phyloP scores from a whole-genome alignment of 2,113 vertebrate genomes.

The Cololabis saira region DNA sequence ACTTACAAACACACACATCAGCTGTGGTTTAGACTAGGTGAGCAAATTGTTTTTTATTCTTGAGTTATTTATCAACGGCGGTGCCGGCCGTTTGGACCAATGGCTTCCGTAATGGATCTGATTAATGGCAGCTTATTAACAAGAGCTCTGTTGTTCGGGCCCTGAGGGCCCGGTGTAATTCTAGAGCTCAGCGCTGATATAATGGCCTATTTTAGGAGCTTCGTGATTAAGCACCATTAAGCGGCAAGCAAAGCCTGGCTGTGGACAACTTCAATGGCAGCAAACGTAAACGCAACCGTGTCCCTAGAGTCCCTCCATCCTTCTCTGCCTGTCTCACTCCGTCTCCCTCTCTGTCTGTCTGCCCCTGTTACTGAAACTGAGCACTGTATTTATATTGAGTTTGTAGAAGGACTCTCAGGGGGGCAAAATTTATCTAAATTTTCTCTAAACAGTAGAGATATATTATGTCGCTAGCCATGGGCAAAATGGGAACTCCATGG shows the following conservation, averaged over 20 bases:
- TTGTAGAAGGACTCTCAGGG: constrained; percentile 40
- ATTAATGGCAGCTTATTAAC: constrained; percentile 84
- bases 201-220: constrained; percentile 79
- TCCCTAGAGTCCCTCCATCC: constrained; percentile 72
- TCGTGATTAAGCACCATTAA: constrained; percentile 82
- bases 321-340: constrained; percentile 55
- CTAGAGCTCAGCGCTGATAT: constrained; percentile 73
- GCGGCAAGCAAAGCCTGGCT: constrained; percentile 67
- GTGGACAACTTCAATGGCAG: constrained; percentile 74
- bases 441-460: constrained; percentile 47
- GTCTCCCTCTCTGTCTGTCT: constrained; percentile 39
- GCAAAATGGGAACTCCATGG: constrained; percentile 55
- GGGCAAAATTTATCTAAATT: constrained; percentile 49
- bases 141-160: constrained; percentile 76
- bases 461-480: constrained; percentile 36
- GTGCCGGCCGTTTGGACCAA: constrained; percentile 50
- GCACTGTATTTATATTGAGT: constrained; percentile 63
- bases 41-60: constrained; percentile 79
- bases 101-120: constrained; percentile 77
- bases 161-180: constrained; percentile 70
- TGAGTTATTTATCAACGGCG: constrained; percentile 75
- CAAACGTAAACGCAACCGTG: constrained; percentile 68
- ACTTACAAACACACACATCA: constrained; percentile 38
- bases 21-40: constrained; percentile 73
- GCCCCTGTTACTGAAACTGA: constrained; percentile 51